Evolutionary conservation across 1,140 invertebrate species (phyloP), one percentile per base, ranked within the genome.

Genomic region (Armadillidium nasatum): DNA sequence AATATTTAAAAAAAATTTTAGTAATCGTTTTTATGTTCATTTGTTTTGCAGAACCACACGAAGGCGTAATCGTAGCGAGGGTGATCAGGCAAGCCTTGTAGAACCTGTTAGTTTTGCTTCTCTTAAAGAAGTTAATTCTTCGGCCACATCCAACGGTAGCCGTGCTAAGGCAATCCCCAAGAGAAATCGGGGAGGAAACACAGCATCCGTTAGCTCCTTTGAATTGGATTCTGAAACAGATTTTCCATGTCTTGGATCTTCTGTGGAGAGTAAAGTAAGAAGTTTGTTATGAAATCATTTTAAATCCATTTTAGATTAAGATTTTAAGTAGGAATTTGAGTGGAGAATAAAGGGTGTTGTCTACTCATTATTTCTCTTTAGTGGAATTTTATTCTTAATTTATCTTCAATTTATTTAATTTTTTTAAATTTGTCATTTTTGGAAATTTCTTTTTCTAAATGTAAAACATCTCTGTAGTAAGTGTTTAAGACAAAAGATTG

Each of bases 201-300:
- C 9, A 54, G 74, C 21, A 68, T 71, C 23, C 60, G 76, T 60
- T 50, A 80, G 76, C 13, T 79, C 78, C 9, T 82, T 82, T 77
- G 81, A 82, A 77, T 77, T 82, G 15, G 78, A 81, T 44, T 82
- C 81, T n/a, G 82, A 82, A 71, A 79, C 77, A 66, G 82, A 82
- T 74, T 82, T 82, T 67, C 82, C 82, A 10, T 75, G 81, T n/a
- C 73, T 82, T 22, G 79, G 79, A 11, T 78, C 78, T 50, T 74
- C 76, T n/a, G 77, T 76, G 68, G 78, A 79, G n/a, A 78, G 75
- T 60, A 80, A 82, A 54, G 79, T 79, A 78, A 73, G 76, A 60
- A 60, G 50, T 60, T 15, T 15, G n/a, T n/a, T 6, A 33, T 33
- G 2, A 33, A 33, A 33, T 33, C 6, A 33, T 33, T 6, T 33